Evolutionary conservation across 2,113 vertebrate species (phyloP).

Genomic region (Furnarius figulus): DNA sequence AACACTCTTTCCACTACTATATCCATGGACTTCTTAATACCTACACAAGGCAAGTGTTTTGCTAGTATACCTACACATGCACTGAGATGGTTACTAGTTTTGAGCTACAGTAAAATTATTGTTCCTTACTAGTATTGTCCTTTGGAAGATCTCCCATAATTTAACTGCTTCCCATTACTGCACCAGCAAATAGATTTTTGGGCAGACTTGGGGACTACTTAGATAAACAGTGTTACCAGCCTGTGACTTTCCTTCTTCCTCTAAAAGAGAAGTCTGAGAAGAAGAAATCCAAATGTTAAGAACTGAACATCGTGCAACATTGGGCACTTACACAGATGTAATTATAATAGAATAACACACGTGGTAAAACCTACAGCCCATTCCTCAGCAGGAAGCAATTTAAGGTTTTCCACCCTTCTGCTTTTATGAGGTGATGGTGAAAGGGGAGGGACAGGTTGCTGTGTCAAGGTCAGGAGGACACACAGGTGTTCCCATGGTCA

Average conservation of each 20-base stretch:
- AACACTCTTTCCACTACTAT: not conserved
- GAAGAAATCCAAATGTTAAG: not conserved
- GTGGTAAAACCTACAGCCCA: not conserved
- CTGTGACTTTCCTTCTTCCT: not conserved
- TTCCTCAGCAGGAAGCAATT: not conserved
- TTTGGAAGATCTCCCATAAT: not conserved
- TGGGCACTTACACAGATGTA: not conserved
- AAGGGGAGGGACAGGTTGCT: not conserved
- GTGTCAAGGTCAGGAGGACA: not conserved
- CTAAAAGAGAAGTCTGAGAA: not conserved
- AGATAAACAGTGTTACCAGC: not conserved
- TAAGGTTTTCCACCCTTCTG: not conserved
- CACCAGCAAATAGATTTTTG: not conserved
- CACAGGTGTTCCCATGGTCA: not conserved
- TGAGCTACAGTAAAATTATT: not conserved
- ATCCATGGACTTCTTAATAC: not conserved
- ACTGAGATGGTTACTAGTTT: not conserved
- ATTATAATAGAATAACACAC: rapidly evolving
- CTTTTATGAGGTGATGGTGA: not conserved
- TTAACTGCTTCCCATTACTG: not conserved
- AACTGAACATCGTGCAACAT: not conserved
- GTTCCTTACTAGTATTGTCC: not conserved
- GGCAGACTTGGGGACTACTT: not conserved
- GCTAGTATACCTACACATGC: not conserved
- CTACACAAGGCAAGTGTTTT: not conserved